A percentile compares a stretch with the other conserved stretches of the same genome.
These are phyloP conservation scores for Dipodomys spectabilis DNA, from an alignment of 2,113 vertebrate genomes.

Conservation along the genomic window DNA sequence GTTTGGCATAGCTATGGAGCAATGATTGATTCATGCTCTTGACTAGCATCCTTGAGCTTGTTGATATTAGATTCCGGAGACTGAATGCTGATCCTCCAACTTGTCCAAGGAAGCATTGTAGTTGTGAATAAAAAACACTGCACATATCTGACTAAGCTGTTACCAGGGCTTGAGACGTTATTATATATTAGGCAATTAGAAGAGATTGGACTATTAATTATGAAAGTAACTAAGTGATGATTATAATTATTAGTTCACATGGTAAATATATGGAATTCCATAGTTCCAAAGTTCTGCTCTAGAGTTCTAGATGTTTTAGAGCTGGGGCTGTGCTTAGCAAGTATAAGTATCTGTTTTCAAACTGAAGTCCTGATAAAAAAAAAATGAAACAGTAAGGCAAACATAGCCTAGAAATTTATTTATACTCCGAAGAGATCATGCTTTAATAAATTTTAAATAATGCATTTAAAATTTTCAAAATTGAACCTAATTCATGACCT, in stretches of 20 bases:
- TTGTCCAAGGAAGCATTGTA: not conserved
- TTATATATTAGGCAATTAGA: not conserved
- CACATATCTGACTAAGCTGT: not conserved
- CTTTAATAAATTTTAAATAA: conserved; percentile 34
- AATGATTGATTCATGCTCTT: not conserved
- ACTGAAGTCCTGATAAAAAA: no score
- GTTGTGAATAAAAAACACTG: not conserved
- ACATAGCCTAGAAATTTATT: not conserved
- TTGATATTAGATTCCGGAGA: not conserved
- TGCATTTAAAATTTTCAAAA: not conserved
- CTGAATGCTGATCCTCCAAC: not conserved
- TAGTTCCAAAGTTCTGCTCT: not conserved
- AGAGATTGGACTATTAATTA: not conserved
- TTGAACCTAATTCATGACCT: not conserved
- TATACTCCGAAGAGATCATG: not conserved
- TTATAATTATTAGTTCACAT: conserved; percentile 27
- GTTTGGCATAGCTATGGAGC: not conserved
- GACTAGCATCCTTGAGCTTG: not conserved
- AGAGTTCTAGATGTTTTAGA: no score
- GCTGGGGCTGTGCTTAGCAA: no score
- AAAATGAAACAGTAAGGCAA: no score
- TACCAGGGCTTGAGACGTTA: not conserved
- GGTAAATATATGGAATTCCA: not conserved
- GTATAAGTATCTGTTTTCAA: no score
- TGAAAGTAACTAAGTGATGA: not conserved